Evolutionary conservation across 2,113 vertebrate genomes (phyloP).

Genomic region (Anarrhichthys ocellatus): DNA sequence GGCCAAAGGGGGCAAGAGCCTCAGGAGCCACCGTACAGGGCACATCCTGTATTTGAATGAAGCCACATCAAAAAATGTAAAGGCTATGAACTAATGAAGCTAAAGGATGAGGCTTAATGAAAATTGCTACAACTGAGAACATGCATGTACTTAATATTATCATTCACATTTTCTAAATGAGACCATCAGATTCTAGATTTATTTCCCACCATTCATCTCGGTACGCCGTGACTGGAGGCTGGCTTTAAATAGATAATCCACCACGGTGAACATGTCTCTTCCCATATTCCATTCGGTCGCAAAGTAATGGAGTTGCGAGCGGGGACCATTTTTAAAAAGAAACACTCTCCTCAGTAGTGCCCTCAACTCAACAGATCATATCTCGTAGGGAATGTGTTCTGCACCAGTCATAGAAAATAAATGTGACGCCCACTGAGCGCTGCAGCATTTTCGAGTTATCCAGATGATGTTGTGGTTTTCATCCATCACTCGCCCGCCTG

Average conservation of each 20-base stretch:
- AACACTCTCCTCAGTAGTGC: background rate
- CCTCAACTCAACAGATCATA: slow-evolving; percentile 12
- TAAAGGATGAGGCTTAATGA: slow-evolving; percentile 22
- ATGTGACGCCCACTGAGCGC: slow-evolving; percentile 2
- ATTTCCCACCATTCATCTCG: background rate
- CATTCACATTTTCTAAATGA: slow-evolving; percentile 4
- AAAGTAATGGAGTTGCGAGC: background rate
- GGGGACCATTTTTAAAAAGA: background rate
- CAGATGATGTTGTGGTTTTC: background rate
- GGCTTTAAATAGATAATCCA: slow-evolving; percentile 9
- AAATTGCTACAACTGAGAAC: background rate
- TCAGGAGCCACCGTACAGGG: background rate
- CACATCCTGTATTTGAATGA: slow-evolving; percentile 33
- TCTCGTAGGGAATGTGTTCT: background rate
- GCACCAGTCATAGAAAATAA: slow-evolving; percentile 17
- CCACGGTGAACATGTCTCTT: background rate
- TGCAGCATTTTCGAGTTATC: background rate
- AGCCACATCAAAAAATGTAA: slow-evolving; percentile 30
- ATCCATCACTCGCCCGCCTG: background rate
- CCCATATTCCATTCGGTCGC: background rate
- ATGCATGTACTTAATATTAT: background rate
- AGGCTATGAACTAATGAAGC: background rate
- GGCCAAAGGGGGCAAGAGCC: background rate
- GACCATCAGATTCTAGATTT: background rate
- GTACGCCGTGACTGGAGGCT: background rate